phyloP scores from a whole-genome alignment of 2,113 vertebrate species.

The Pterocles orientalis region DNA sequence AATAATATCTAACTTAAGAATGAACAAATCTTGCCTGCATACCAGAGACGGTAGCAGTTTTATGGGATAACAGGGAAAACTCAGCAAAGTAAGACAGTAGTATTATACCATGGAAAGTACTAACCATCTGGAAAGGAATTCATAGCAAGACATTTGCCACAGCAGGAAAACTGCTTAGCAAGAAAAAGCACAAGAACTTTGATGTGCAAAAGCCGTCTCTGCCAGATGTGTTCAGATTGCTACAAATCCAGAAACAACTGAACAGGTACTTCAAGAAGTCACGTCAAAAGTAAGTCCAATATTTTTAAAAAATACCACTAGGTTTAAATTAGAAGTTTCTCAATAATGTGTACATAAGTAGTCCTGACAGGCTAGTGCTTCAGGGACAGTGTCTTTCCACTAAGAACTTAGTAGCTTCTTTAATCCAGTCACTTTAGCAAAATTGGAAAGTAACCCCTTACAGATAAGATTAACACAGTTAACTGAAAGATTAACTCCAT shows the following conservation, averaged over 20 bases:
- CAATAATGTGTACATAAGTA: background rate
- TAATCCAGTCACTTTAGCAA: background rate
- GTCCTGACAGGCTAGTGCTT: background rate
- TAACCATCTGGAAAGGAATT: constrained; percentile 44
- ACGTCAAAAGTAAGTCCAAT: background rate
- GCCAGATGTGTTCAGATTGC: background rate
- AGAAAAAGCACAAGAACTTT: background rate
- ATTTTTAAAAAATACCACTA: background rate
- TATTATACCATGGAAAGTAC: constrained; percentile 27
- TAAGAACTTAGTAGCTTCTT: background rate
- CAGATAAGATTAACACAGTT: background rate
- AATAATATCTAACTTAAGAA: background rate
- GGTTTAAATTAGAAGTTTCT: background rate
- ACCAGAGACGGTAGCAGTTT: background rate
- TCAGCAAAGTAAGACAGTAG: background rate
- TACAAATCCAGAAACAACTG: background rate
- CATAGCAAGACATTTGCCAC: background rate
- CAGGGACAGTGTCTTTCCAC: background rate
- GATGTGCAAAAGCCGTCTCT: background rate
- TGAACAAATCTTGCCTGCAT: background rate
- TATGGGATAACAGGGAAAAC: background rate
- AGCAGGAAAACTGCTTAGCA: constrained; percentile 41
- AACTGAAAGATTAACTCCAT: background rate
- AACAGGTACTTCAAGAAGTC: background rate
- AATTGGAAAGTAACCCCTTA: background rate